phyloP scores from a whole-genome alignment of 2,888 invertebrate genomes.

The Hirtodrosophila alboralis region DNA sequence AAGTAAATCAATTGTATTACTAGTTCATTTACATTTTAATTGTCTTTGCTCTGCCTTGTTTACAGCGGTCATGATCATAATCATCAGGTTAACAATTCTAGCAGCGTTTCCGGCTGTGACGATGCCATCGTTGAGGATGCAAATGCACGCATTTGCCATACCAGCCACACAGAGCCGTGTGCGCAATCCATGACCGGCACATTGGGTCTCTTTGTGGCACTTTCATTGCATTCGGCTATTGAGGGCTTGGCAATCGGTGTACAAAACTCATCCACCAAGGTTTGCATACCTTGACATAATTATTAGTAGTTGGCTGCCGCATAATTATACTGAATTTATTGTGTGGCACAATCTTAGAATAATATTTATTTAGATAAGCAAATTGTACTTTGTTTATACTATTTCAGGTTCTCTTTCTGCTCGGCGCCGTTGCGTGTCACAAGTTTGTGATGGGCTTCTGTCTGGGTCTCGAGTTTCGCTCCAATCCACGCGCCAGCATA shows the following conservation, averaged over 20 bases:
- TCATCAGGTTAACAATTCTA: conserved; percentile 17
- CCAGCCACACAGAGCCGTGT: conserved; percentile 88
- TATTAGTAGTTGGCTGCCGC: conserved; percentile 21
- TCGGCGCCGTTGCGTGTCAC: conserved; percentile 90
- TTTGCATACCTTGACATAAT: conserved; percentile 75
- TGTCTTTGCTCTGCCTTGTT: conserved; percentile 10
- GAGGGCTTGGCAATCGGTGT: conserved; percentile 93
- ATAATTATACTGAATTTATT: conserved; percentile 19
- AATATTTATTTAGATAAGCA: conserved; percentile 63
- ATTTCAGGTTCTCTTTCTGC: conserved; percentile 87
- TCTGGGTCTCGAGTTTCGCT: conserved; percentile 89
- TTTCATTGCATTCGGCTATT: conserved; percentile 91
- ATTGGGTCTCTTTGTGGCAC: conserved; percentile 88
- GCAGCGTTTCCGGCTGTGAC: conserved; percentile 50
- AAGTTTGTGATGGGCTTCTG: conserved; percentile 93
- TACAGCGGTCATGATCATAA: conserved; percentile 40
- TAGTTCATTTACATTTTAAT: conserved; percentile 2
- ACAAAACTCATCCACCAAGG: conserved; percentile 87
- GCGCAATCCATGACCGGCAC: conserved; percentile 87
- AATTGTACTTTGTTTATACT: conserved; percentile 24
- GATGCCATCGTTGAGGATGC: conserved; percentile 71
- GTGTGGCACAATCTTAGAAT: conserved; percentile 39
- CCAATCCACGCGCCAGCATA: conserved; percentile 83
- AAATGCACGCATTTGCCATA: conserved; percentile 86
- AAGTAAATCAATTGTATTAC: conserved; percentile 30